These are phyloP conservation scores for Cebidichthys violaceus DNA, from an alignment of 2,113 vertebrate species.

Conservation along the genomic window DNA sequence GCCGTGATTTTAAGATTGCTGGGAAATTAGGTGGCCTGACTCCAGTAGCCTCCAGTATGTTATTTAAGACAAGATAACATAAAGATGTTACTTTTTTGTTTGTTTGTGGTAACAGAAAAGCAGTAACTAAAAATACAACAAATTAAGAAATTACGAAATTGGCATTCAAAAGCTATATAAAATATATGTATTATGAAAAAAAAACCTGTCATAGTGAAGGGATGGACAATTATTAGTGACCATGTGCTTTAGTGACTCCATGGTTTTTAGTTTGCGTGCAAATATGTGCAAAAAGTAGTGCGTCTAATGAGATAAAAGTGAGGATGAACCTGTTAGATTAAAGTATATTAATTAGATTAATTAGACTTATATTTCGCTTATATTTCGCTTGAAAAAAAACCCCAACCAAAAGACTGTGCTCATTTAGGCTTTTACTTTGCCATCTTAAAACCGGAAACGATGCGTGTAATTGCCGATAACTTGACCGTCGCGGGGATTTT, in stretches of 20 bases:
- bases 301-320: neutral
- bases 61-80: neutral
- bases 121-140: neutral
- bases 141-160: neutral
- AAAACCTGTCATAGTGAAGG: neutral
- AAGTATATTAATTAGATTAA: neutral
- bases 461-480: accelerated
- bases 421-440: constrained; percentile 48
- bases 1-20: neutral
- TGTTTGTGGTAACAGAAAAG: neutral
- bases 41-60: neutral
- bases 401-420: too few species aligned
- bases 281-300: neutral
- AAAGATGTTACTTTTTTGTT: neutral
- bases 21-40: neutral
- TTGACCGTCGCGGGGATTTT: constrained; percentile 6
- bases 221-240: too few species aligned
- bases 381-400: neutral
- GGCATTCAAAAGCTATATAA: neutral
- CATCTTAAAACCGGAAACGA: neutral
- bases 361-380: neutral
- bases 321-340: neutral
- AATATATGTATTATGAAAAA: neutral
- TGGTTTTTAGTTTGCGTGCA: too few species aligned
- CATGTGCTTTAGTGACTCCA: too few species aligned